Percentiles rank a stretch among this genome's conserved stretches.
Conservation (phyloP, 2,113 vertebrate species). For the Hoplias malabaricus region DNA sequence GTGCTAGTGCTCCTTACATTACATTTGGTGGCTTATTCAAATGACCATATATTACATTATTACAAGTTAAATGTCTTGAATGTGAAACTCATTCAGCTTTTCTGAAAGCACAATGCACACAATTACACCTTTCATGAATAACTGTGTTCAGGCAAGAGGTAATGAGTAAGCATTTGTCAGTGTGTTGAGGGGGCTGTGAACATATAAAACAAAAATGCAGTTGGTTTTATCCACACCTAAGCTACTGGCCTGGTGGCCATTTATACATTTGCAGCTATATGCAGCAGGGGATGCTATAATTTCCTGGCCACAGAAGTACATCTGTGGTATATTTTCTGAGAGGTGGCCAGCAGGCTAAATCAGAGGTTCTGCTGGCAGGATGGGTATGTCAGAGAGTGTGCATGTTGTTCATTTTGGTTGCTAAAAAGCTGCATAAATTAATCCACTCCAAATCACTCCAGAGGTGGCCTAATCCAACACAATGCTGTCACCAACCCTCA, state of each 20-base stretch:
- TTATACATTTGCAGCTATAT: neutral
- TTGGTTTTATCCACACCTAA: neutral
- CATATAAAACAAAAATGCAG: neutral
- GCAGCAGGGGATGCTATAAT: neutral
- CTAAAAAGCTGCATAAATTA: slow-evolving; percentile 51
- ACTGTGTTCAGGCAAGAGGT: neutral
- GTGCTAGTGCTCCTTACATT: neutral
- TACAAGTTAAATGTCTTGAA: neutral
- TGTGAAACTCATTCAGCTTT: neutral
- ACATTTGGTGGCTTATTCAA: too few species aligned
- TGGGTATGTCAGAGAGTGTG: neutral
- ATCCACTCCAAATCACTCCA: slow-evolving; percentile 63
- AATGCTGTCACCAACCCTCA: slow-evolving; percentile 48
- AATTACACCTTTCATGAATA: slow-evolving; percentile 24
- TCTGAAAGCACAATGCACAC: neutral
- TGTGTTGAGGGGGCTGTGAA: neutral
- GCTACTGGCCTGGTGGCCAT: neutral
- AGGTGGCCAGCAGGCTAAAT: neutral
- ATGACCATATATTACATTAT: slow-evolving; percentile 8
- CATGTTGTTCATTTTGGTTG: slow-evolving; percentile 62
- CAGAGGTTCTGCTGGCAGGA: neutral
- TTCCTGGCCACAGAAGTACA: neutral
- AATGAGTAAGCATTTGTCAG: slow-evolving; percentile 1
- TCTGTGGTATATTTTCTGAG: neutral
- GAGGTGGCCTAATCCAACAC: slow-evolving; percentile 64